These are phyloP conservation scores for Lycaena phlaeas DNA, from an alignment of 2,888 invertebrate species.

Conservation along the genomic window DNA sequence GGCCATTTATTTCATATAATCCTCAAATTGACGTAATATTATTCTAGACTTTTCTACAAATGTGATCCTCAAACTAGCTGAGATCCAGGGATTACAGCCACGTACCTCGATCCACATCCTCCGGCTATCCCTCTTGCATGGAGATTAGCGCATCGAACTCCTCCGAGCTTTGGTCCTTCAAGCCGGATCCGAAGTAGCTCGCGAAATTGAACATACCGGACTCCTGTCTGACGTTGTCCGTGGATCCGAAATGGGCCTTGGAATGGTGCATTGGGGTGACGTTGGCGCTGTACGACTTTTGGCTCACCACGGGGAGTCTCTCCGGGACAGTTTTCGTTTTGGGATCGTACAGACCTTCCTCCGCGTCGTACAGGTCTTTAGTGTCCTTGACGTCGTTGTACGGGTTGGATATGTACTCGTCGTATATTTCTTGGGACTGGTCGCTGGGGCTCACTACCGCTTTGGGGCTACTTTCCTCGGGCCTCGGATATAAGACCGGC, in stretches of 20 bases:
- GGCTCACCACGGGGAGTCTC: constrained; percentile 26
- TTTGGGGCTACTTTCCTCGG: constrained; percentile 27
- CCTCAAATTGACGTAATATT: too few relatives aligned
- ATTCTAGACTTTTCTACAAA: too few relatives aligned
- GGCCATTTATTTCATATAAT: too few relatives aligned
- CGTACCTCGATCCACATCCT: constrained; percentile 47
- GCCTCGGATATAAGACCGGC: constrained; percentile 40
- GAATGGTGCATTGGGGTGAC: constrained; percentile 54
- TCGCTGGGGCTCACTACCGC: constrained; percentile 23
- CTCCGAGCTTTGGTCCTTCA: constrained; percentile 75
- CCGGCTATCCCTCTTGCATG: constrained; percentile 55
- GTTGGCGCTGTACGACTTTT: constrained; percentile 56
- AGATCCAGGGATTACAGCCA: constrained; percentile 42
- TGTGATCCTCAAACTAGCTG: too few relatives aligned
- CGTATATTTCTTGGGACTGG: constrained; percentile 47
- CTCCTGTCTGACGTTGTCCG: constrained; percentile 51
- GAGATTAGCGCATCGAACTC: constrained; percentile 67
- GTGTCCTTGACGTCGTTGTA: constrained; percentile 56
- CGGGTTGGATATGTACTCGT: constrained; percentile 72
- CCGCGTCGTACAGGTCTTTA: constrained; percentile 28
- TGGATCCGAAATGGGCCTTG: constrained; percentile 56
- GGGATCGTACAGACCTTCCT: constrained; percentile 39
- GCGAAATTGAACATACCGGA: constrained; percentile 74
- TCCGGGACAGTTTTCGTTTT: constrained; percentile 38
- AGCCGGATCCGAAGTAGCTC: constrained; percentile 74